Conservation (phyloP, 2,797 vertebrate genomes). For the Sebastes steindachneri region DNA sequence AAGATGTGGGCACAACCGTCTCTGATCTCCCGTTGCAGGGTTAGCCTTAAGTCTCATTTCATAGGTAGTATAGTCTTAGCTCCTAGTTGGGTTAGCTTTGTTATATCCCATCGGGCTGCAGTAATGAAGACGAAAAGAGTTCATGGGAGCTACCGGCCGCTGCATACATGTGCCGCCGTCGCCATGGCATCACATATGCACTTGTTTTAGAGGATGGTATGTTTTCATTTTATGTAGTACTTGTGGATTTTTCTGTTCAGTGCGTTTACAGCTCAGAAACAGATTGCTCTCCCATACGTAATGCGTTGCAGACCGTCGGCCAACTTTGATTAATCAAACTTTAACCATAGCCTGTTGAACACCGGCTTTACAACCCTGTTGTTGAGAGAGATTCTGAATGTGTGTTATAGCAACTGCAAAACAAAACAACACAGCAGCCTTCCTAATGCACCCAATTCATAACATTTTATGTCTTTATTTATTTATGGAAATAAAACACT, state of each 20-base stretch:
- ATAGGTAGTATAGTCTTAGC: too few relatives aligned
- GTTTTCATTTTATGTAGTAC: constrained; percentile 5
- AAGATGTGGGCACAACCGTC: background rate
- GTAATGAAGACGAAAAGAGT: background rate
- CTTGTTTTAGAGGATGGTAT: constrained; percentile 5
- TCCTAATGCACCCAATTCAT: background rate
- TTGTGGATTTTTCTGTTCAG: constrained; percentile 10
- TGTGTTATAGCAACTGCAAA: constrained; percentile 23
- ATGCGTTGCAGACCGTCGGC: background rate
- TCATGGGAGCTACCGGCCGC: background rate
- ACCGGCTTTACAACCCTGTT: background rate
- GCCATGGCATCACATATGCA: background rate
- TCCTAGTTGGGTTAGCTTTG: background rate
- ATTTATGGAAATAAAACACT: constrained; percentile 23
- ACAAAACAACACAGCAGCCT: constrained; percentile 13
- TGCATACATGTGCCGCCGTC: too few relatives aligned
- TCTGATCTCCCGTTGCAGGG: background rate
- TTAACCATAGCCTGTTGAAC: constrained; percentile 6
- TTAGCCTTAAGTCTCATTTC: accelerated
- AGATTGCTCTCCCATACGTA: background rate
- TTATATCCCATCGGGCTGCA: accelerated
- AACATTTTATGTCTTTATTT: constrained; percentile 13
- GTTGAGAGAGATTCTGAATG: background rate
- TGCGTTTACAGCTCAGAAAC: background rate
- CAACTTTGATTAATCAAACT: constrained; percentile 30